Conservation (phyloP, 2,113 vertebrate species). For the Chaetodon trifascialis region DNA sequence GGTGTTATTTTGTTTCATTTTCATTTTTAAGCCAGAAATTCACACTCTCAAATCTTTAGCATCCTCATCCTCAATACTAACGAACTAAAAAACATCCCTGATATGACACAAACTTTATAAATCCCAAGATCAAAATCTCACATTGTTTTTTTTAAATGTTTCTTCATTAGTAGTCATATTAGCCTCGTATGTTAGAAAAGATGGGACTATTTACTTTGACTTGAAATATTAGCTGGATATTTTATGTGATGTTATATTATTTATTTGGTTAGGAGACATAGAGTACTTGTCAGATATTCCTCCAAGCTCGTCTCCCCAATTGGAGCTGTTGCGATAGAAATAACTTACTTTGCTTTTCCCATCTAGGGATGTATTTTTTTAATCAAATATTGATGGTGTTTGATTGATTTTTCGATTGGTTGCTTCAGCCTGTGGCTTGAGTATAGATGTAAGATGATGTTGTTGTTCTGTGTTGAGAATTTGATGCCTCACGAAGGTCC, state of each 20-base stretch:
- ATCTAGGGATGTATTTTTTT: neutral
- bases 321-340: neutral
- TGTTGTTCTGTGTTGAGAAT: neutral
- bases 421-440: neutral
- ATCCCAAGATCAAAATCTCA: neutral
- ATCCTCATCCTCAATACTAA: no score
- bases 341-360: neutral
- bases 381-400: no score
- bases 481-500: neutral
- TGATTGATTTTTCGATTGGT: neutral
- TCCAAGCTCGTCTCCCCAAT: no score
- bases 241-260: neutral
- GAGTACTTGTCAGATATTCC: neutral
- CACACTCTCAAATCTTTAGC: neutral
- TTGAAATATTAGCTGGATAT: neutral
- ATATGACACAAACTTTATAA: neutral
- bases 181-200: neutral
- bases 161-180: neutral
- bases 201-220: neutral
- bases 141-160: neutral
- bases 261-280: neutral
- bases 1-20: neutral
- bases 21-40: neutral
- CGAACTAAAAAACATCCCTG: neutral
- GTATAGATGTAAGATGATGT: neutral